Percentiles rank a stretch among this genome's conserved stretches.
Conservation (phyloP, 2,797 vertebrate species). For the Anolis apletophallus region DNA sequence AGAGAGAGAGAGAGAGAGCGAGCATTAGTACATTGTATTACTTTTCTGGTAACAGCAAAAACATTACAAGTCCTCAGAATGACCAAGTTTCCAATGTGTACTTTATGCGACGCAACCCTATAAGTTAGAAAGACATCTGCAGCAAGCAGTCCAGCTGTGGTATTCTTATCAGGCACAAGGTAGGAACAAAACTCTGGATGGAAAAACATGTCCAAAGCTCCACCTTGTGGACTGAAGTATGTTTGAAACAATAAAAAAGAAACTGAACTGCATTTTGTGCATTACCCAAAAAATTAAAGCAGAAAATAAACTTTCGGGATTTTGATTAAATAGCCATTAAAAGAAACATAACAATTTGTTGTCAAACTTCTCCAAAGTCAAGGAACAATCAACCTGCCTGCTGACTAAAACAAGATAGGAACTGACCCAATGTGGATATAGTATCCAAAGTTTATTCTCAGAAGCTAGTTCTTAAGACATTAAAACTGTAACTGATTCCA, state of each 20-base stretch:
- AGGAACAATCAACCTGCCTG: neutral
- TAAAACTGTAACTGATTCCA: neutral
- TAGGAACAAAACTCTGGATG: neutral
- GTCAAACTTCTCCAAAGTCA: neutral
- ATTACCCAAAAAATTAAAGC: conserved; percentile 35
- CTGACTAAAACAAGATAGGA: neutral
- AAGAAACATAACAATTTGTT: neutral
- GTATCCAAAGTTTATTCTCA: neutral
- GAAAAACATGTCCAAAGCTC: conserved; percentile 60
- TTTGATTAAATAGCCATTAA: neutral
- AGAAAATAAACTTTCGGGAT: conserved; percentile 49
- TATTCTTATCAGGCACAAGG: neutral
- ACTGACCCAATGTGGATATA: neutral
- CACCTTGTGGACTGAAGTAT: conserved; percentile 58
- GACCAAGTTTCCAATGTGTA: neutral
- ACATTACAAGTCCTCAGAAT: neutral
- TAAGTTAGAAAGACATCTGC: neutral
- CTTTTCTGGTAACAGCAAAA: neutral
- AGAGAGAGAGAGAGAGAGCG: too few relatives aligned
- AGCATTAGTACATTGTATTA: conserved; percentile 6
- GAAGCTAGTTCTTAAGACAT: accelerated
- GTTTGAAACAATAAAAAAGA: neutral
- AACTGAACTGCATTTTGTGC: conserved; percentile 31
- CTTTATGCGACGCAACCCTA: neutral
- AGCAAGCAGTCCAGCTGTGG: neutral